Conservation (phyloP, 2,113 vertebrate species). For the Bagarius yarrelli region DNA sequence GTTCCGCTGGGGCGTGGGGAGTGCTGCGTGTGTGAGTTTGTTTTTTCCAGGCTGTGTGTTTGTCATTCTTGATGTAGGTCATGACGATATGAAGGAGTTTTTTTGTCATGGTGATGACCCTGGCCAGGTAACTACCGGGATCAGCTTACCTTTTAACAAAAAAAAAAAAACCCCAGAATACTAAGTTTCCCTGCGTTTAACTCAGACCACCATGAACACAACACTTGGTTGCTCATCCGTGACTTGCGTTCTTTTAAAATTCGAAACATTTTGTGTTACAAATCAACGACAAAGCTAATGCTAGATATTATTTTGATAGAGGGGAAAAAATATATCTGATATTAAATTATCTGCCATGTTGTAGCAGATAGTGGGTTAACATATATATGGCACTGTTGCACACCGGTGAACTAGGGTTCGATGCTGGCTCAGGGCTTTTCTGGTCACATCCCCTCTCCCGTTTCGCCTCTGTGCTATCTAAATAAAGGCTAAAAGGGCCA, state of each 20-base stretch:
- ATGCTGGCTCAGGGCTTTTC: no score
- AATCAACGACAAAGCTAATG: no score
- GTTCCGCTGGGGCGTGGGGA: not conserved
- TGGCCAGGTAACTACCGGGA: slow-evolving; percentile 37
- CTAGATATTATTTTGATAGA: no score
- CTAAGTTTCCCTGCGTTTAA: slow-evolving; percentile 22
- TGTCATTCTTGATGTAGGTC: slow-evolving; percentile 34
- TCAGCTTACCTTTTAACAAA: slow-evolving; percentile 34
- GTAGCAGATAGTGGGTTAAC: no score
- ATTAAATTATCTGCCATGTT: no score
- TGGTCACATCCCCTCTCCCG: no score
- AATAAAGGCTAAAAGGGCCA: no score
- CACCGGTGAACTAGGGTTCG: no score
- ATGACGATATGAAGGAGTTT: slow-evolving; percentile 21
- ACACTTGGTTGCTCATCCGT: not conserved
- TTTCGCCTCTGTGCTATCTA: no score
- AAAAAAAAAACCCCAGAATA: not conserved
- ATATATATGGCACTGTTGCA: no score
- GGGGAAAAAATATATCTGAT: no score
- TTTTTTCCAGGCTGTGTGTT: not conserved
- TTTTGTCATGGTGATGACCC: slow-evolving; percentile 52
- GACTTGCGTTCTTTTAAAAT: not conserved
- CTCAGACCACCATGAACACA: slow-evolving; percentile 3
- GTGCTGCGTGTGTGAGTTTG: slow-evolving; percentile 8
- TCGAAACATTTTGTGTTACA: not conserved